Percentiles rank a stretch among this genome's conserved stretches.
phyloP scores from a whole-genome alignment of 1,140 invertebrate genomes.

The Brachionus sp. region DNA sequence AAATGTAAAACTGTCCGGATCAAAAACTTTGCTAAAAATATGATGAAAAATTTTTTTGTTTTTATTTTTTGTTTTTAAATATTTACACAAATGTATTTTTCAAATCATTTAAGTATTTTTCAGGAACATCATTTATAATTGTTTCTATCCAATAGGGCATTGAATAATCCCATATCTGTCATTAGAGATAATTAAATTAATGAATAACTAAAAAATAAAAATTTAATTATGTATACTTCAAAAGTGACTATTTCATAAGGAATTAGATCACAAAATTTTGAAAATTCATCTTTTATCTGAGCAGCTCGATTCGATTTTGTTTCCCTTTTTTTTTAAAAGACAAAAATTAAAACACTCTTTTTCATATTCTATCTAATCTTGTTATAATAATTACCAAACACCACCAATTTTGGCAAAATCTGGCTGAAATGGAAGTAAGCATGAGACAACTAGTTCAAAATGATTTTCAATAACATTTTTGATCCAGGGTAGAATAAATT shows the following conservation, averaged over 20 bases:
- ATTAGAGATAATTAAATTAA: background rate
- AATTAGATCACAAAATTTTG: slow-evolving; percentile 83
- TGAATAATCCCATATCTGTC: slow-evolving; percentile 82
- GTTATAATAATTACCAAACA: slow-evolving; percentile 70
- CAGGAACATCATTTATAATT: slow-evolving; percentile 86
- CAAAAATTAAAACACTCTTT: background rate
- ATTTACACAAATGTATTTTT: slow-evolving; percentile 77
- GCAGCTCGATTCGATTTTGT: slow-evolving; percentile 79
- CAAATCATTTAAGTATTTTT: slow-evolving; percentile 82
- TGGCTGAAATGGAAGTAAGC: slow-evolving; percentile 76
- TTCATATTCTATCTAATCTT: slow-evolving; percentile 15
- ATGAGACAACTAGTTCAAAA: slow-evolving; percentile 80
- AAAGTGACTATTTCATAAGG: slow-evolving; percentile 94
- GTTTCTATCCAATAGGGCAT: slow-evolving; percentile 99
- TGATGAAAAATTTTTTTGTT: background rate
- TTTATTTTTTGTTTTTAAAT: background rate
- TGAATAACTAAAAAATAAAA: too few relatives aligned
- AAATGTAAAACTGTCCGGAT: slow-evolving; percentile 24
- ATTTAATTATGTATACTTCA: slow-evolving; percentile 63
- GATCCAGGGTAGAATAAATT: slow-evolving; percentile 78
- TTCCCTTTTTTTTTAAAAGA: slow-evolving; percentile 65
- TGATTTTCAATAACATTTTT: slow-evolving; percentile 76
- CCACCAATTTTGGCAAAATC: slow-evolving; percentile 87
- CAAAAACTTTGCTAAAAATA: slow-evolving; percentile 42
- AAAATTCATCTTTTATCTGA: slow-evolving; percentile 81